Evolutionary conservation across 37 sponge, comb jelly and placozoan genomes (phyloP).

Genomic region (Chondrosia reniformis): DNA sequence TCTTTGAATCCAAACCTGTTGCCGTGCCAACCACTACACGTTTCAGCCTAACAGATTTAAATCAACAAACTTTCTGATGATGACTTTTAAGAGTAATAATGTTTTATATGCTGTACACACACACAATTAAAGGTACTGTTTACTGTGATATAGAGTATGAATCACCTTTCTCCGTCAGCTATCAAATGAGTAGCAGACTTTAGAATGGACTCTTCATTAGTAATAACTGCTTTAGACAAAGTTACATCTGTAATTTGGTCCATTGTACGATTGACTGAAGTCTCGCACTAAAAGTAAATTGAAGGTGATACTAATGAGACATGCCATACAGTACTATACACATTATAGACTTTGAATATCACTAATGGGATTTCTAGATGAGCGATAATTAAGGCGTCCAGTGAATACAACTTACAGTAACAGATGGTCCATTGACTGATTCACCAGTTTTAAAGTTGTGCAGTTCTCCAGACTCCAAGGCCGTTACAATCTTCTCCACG

Average conservation of each 20-base stretch:
- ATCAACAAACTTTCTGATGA: too few relatives aligned
- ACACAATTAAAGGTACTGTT: too few relatives aligned
- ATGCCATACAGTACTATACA: too few relatives aligned
- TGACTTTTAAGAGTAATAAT: too few relatives aligned
- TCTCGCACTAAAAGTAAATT: background rate
- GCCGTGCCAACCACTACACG: conserved; percentile 51
- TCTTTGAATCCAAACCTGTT: conserved; percentile 13
- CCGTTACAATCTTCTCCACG: conserved; percentile 18
- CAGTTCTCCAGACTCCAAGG: background rate
- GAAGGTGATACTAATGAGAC: too few relatives aligned
- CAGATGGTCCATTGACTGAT: background rate
- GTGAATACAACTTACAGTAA: conserved; percentile 15
- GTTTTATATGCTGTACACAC: too few relatives aligned
- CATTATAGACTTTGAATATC: too few relatives aligned
- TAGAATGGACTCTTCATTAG: background rate
- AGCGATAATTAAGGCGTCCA: too few relatives aligned
- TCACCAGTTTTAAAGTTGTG: background rate
- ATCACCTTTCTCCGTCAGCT: conserved; percentile 20
- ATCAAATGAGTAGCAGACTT: background rate
- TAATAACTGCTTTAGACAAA: background rate
- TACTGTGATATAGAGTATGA: too few relatives aligned
- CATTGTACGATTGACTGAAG: background rate
- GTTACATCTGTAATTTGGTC: background rate
- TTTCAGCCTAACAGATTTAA: too few relatives aligned
- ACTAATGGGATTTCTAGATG: too few relatives aligned